These are phyloP conservation scores for Drosophila sproati DNA, from an alignment of 1,140 invertebrate genomes.

Conservation along the genomic window DNA sequence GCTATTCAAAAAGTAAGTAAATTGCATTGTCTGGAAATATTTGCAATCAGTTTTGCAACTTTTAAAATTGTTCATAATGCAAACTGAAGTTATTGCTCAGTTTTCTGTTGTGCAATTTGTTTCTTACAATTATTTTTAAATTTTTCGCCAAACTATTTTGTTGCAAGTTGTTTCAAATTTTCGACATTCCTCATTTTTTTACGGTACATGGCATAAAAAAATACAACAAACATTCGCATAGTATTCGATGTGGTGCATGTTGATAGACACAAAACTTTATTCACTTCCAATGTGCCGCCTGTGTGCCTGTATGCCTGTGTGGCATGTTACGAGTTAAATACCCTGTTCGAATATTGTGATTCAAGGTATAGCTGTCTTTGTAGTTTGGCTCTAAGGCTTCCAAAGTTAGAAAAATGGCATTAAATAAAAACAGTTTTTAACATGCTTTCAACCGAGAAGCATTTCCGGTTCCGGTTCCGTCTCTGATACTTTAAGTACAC, in stretches of 20 bases:
- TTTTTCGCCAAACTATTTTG: conserved; percentile 17
- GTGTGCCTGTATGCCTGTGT: neutral
- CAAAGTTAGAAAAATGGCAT: too few species aligned
- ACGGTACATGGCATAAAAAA: conserved; percentile 5
- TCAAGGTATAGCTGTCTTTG: too few species aligned
- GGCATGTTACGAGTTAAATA: conserved; percentile 3
- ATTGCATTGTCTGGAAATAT: neutral
- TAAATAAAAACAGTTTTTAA: too few species aligned
- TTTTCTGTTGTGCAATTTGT: neutral
- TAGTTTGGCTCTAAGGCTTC: too few species aligned
- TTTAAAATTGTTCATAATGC: conserved; percentile 3
- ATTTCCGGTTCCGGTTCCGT: too few species aligned
- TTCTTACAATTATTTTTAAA: neutral
- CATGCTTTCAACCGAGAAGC: too few species aligned
- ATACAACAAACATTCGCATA: conserved; percentile 21
- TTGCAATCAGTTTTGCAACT: neutral
- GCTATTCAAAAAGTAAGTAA: neutral
- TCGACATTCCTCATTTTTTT: conserved; percentile 8
- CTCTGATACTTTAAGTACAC: too few species aligned
- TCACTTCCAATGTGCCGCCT: conserved; percentile 36
- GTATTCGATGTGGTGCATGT: conserved; percentile 42
- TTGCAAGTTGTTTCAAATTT: conserved; percentile 19
- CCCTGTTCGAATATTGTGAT: conserved; percentile 1
- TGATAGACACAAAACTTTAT: conserved; percentile 54
- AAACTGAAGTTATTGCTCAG: neutral